phyloP scores from a whole-genome alignment of 2,888 invertebrate species.

The Sphaerophoria rueppellii region DNA sequence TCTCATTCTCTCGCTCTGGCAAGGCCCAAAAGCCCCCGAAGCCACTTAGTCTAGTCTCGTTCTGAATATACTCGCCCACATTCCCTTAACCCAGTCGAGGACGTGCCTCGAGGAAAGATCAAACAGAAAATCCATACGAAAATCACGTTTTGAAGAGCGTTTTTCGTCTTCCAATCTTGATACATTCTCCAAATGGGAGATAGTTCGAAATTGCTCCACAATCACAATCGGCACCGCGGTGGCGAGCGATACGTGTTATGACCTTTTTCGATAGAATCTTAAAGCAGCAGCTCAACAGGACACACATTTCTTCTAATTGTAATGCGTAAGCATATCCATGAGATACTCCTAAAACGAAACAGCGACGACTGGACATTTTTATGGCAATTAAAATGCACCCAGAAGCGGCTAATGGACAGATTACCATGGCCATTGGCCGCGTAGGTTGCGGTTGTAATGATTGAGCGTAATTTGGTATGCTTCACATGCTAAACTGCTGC shows the following conservation, averaged over 20 bases:
- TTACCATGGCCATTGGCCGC: background rate
- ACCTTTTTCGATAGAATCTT: slow-evolving; percentile 54
- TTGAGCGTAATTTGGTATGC: slow-evolving; percentile 65
- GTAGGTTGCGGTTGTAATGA: slow-evolving; percentile 41
- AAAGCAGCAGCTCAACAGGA: slow-evolving; percentile 26
- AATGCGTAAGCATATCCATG: slow-evolving; percentile 66
- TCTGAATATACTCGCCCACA: slow-evolving; percentile 23
- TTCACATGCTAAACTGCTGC: slow-evolving; percentile 58
- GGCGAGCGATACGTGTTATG: slow-evolving; percentile 68
- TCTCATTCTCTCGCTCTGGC: slow-evolving; percentile 18
- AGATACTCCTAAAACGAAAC: slow-evolving; percentile 40
- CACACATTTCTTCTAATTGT: slow-evolving; percentile 54
- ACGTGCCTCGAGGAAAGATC: slow-evolving; percentile 61
- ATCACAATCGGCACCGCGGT: slow-evolving; percentile 67
- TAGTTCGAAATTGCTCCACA: slow-evolving; percentile 47
- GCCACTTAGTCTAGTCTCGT: slow-evolving; percentile 71
- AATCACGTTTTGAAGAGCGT: slow-evolving; percentile 53
- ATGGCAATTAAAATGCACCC: slow-evolving; percentile 72
- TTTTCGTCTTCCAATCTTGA: slow-evolving; percentile 46
- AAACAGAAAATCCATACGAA: slow-evolving; percentile 65
- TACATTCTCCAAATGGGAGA: slow-evolving; percentile 25
- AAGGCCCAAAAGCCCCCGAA: slow-evolving; percentile 12
- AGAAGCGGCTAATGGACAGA: slow-evolving; percentile 60
- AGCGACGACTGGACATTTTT: slow-evolving; percentile 56
- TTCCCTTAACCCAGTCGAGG: background rate